These are phyloP conservation scores for Henricia sp. DNA, from an alignment of 53 echinoderm and acorn worm species.

Conservation along the genomic window DNA sequence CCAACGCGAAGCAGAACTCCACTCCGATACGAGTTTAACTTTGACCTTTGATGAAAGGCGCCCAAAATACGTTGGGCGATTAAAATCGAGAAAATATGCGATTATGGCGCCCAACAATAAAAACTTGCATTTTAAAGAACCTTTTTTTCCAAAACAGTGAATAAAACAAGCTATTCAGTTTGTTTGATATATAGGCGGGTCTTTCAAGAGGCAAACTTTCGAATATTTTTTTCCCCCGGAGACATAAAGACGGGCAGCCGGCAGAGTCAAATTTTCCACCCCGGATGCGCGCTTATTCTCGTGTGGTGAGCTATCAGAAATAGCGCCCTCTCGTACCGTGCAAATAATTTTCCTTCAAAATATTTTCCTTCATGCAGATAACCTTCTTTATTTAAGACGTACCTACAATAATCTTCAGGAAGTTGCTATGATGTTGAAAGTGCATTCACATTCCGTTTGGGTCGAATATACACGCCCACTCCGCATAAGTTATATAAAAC, in stretches of 20 bases:
- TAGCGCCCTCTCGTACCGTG: background rate
- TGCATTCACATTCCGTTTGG: too few relatives aligned
- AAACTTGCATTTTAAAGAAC: background rate
- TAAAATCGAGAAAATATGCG: background rate
- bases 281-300: too few relatives aligned
- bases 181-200: background rate
- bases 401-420: too few relatives aligned
- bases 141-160: background rate
- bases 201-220: background rate
- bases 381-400: too few relatives aligned
- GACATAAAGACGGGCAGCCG: too few relatives aligned
- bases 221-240: background rate
- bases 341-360: background rate
- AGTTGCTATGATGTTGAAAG: too few relatives aligned
- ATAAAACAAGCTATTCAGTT: background rate
- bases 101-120: constrained; percentile 7
- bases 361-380: too few relatives aligned
- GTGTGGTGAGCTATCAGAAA: background rate
- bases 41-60: constrained; percentile 55
- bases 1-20: constrained; percentile 12
- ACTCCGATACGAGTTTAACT: background rate
- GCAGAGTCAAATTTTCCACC: too few relatives aligned
- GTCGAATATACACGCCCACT: too few relatives aligned
- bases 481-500: too few relatives aligned
- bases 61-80: constrained; percentile 37